Conservation (phyloP, 2,888 invertebrate genomes). For the Peribatodes rhomboidaria region DNA sequence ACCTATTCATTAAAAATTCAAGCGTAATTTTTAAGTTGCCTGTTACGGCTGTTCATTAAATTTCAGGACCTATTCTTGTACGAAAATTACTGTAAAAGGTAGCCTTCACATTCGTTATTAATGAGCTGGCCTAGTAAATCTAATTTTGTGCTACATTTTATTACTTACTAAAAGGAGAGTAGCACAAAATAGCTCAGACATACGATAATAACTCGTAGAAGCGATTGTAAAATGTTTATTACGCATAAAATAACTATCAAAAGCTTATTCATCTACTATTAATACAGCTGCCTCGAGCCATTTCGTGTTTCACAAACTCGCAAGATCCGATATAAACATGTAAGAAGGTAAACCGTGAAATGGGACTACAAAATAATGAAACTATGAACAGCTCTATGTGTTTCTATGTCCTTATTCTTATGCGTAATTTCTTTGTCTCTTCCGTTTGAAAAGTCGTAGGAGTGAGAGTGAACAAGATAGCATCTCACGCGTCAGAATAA, state of each 20-base stretch:
- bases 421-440: no score
- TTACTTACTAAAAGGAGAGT: neutral
- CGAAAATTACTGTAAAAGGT: neutral
- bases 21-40: neutral
- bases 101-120: neutral
- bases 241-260: constrained; percentile 28
- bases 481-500: no score
- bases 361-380: constrained; percentile 10
- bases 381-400: constrained; percentile 6
- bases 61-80: neutral
- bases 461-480: no score
- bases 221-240: constrained; percentile 30
- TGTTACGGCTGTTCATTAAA: neutral
- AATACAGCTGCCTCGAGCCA: constrained; percentile 17
- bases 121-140: neutral
- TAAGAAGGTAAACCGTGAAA: constrained; percentile 11
- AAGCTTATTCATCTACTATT: constrained; percentile 25
- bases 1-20: constrained; percentile 8
- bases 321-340: constrained; percentile 11
- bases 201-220: constrained; percentile 17
- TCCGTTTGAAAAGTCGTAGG: no score
- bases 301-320: constrained; percentile 14
- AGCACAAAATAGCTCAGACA: constrained; percentile 5
- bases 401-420: no score
- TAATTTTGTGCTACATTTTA: constrained; percentile 2